Evolutionary conservation across 2,113 vertebrate genomes (phyloP), one percentile per base, ranked within the genome.

Genomic region (Ursus arctos): DNA sequence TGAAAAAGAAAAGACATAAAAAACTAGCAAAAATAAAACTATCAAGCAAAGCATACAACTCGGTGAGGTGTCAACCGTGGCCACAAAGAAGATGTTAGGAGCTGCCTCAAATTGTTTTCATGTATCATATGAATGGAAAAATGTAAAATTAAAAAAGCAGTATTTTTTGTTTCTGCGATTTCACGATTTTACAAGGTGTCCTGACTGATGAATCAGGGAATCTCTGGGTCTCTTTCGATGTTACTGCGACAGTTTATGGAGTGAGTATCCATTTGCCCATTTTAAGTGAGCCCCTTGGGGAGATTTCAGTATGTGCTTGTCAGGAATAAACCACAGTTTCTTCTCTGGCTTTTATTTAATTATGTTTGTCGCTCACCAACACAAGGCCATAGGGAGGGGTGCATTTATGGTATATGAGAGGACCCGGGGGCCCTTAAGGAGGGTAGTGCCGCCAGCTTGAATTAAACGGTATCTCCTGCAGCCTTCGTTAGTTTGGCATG

Each of bases 1-100:
- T 93, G 36, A 40, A 90, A 83, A 92, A 80, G 21, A 61, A 83
- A 96, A 91, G 16, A 85, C 89, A 88, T 26, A 26, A 87, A 94
- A 96, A 80, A 16, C 59, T 82, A 67, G 61, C n/a, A 22, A 94
- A 77, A 36, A 61, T 43, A 57, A 61, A 26, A 59, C 40, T 49
- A 33, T 49, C 69, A 94, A 88, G 10, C 43, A 91, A 89, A 82
- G 28, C 26, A 16, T 90, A 61, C 13, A 36, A 77, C 19, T 83
- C 15, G 31, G 6, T 40, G 49, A 89, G 77, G 36, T 26, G 40
- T 19, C 57, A 77, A 65, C 49, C 49, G 12, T 67, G 16, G 49
- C 69, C 36, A 57, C 59, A 91, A 69, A 95, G 80, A 53, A 36
- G 55, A 72, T 31, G 53, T 83, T 40, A 67, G 43, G 57, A 90